These are phyloP conservation scores for Pantherophis vulpinus DNA, from an alignment of 2,797 vertebrate species.

Conservation along the genomic window DNA sequence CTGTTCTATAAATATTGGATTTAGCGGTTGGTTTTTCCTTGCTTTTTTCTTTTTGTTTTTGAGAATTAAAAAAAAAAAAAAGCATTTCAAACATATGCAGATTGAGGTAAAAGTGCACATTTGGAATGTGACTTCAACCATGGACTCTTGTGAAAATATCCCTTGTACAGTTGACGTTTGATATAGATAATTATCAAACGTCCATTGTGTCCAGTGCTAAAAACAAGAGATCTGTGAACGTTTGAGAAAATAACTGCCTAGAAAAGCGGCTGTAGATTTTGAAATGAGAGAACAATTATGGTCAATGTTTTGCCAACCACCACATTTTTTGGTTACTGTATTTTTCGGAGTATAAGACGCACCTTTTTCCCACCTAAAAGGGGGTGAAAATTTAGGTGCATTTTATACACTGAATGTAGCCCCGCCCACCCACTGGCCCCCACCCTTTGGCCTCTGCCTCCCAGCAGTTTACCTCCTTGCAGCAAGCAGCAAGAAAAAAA, in stretches of 20 bases:
- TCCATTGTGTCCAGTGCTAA: background rate
- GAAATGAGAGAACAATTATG: slow-evolving; percentile 10
- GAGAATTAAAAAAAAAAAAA: background rate
- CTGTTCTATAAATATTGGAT: background rate
- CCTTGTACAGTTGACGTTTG: background rate
- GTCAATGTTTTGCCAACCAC: background rate
- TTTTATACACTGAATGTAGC: no score
- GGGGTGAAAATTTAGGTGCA: no score
- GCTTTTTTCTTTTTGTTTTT: background rate
- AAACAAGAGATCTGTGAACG: background rate
- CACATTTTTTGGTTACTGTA: background rate
- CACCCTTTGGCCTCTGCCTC: no score
- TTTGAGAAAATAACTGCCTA: background rate
- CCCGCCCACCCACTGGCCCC: no score
- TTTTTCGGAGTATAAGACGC: no score
- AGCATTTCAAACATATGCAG: background rate
- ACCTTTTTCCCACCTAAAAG: no score
- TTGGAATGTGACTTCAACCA: background rate
- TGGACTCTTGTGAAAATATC: background rate
- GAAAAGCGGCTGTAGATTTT: slow-evolving; percentile 6
- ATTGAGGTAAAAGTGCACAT: background rate
- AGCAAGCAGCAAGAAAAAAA: no score
- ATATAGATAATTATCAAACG: background rate
- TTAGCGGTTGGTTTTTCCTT: background rate
- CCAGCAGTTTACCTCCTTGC: no score